These are phyloP conservation scores for Myrmophylax atrothorax DNA, from an alignment of 2,113 vertebrate species.

Conservation along the genomic window DNA sequence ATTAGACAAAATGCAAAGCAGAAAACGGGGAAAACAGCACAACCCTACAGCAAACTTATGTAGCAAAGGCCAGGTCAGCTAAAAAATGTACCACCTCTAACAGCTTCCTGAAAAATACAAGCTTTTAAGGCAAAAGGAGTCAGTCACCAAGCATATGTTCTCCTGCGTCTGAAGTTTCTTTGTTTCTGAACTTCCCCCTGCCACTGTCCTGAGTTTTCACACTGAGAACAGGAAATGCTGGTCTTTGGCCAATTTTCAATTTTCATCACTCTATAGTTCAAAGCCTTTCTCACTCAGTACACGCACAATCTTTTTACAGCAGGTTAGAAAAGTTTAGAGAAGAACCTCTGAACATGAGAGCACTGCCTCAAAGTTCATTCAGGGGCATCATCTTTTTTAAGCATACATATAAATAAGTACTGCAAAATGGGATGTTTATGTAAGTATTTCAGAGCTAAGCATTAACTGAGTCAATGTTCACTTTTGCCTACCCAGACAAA, in stretches of 20 bases:
- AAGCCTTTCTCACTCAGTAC: not conserved
- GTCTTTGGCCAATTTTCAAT: not conserved
- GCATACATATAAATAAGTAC: not conserved
- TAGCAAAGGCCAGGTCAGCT: not conserved
- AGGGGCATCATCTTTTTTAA: not conserved
- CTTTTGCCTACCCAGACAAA: not conserved
- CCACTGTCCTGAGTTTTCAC: not conserved
- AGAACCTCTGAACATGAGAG: not conserved
- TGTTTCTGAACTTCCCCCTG: slow-evolving; percentile 10
- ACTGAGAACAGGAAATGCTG: not conserved
- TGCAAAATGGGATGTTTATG: not conserved
- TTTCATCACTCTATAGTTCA: not conserved
- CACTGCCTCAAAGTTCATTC: not conserved
- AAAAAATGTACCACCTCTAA: not conserved
- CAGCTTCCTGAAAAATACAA: not conserved
- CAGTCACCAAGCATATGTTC: not conserved
- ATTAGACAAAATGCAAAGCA: not conserved
- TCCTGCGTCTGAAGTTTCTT: not conserved
- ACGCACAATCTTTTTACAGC: not conserved
- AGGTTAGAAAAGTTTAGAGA: not conserved
- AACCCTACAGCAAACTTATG: not conserved
- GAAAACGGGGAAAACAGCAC: not conserved
- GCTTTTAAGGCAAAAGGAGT: not conserved
- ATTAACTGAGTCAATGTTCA: not conserved
- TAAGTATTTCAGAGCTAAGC: not conserved